Percentiles rank a stretch among this genome's conserved stretches.
Evolutionary conservation across 2,888 invertebrate genomes (phyloP).

Genomic region (Teinopalpus imperialis): DNA sequence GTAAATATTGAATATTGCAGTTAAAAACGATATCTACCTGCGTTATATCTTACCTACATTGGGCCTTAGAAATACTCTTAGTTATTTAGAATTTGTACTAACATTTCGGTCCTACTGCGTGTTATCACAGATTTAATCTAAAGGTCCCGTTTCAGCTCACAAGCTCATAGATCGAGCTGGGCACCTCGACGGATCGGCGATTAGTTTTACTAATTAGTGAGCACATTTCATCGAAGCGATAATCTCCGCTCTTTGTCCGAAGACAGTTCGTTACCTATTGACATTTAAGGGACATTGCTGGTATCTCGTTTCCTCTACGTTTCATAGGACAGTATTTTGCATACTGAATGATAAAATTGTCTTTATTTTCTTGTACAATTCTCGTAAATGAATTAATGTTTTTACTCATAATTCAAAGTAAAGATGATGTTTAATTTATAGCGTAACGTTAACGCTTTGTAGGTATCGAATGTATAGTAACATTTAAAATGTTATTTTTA

Average conservation of each 20-base stretch:
- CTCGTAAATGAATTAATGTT: no score
- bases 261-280: slow-evolving; percentile 23
- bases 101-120: slow-evolving; percentile 1
- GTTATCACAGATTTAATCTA: slow-evolving; percentile 6
- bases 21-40: no score
- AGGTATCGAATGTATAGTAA: no score
- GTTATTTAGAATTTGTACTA: background rate
- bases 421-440: no score
- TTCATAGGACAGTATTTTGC: no score
- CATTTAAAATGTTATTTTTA: no score
- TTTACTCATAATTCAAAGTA: no score
- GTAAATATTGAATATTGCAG: no score
- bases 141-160: slow-evolving; percentile 6
- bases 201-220: slow-evolving; percentile 25
- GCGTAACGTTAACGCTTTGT: no score
- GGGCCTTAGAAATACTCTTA: background rate
- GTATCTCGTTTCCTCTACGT: slow-evolving; percentile 19
- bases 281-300: slow-evolving; percentile 21
- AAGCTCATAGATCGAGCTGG: slow-evolving; percentile 2
- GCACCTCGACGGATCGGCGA: background rate
- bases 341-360: no score
- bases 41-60: no score
- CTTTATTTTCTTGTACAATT: no score
- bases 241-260: slow-evolving; percentile 19
- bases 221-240: slow-evolving; percentile 18